A percentile compares a stretch with the other conserved stretches of the same genome.
phyloP scores from a whole-genome alignment of 2,113 vertebrate genomes.

The Oreocharis arfaki region DNA sequence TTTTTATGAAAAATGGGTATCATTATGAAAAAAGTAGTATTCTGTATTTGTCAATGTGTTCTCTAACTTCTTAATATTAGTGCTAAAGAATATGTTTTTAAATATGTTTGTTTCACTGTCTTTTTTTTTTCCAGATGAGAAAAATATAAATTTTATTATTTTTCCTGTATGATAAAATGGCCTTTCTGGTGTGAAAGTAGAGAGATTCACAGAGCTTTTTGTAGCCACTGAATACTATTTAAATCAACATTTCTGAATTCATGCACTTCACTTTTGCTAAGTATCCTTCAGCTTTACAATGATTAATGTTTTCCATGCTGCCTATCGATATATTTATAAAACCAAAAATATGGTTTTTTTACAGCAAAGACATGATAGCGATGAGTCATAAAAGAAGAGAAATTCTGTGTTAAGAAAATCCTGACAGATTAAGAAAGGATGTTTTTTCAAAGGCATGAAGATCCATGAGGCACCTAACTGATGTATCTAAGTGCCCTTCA shows the following conservation, averaged over 20 bases:
- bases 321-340: slow-evolving; percentile 23
- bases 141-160: neutral
- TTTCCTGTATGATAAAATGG: neutral
- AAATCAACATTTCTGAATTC: neutral
- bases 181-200: neutral
- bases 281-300: neutral
- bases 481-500: neutral
- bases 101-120: neutral
- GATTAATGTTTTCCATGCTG: slow-evolving; percentile 4
- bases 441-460: neutral
- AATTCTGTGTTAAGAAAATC: neutral
- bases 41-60: neutral
- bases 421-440: neutral
- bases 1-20: neutral
- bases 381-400: slow-evolving; percentile 44
- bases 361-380: neutral
- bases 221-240: neutral
- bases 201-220: neutral
- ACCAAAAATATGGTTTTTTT: slow-evolving; percentile 23
- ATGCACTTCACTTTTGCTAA: neutral
- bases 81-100: neutral
- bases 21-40: neutral
- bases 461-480: neutral
- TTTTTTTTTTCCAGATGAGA: neutral
- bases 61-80: neutral